phyloP scores from a whole-genome alignment of 2,888 invertebrate species.

The Aspidiotus destructor region DNA sequence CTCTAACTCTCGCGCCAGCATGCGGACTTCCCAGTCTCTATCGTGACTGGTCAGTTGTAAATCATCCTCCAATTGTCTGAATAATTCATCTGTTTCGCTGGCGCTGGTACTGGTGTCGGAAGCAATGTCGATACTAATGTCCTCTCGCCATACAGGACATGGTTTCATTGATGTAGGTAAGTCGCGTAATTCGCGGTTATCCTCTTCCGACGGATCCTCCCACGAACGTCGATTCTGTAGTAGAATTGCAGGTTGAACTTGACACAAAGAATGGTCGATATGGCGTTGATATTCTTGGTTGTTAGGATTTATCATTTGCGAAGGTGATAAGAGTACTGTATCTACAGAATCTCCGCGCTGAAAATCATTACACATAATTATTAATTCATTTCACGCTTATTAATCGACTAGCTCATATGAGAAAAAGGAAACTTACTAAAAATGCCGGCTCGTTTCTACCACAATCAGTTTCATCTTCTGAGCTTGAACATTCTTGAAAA shows the following conservation, averaged over 20 bases:
- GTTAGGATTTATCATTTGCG: not conserved
- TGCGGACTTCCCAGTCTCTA: conserved; percentile 67
- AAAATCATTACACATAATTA: conserved; percentile 36
- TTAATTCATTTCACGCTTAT: not conserved
- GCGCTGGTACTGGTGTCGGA: conserved; percentile 32
- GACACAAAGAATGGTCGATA: conserved; percentile 5
- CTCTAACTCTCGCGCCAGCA: conserved; percentile 61
- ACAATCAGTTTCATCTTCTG: conserved; percentile 34
- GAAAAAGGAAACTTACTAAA: conserved; percentile 41
- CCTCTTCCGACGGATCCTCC: conserved; percentile 63
- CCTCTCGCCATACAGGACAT: conserved; percentile 45
- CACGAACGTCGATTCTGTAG: conserved; percentile 45
- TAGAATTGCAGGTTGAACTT: conserved; percentile 5
- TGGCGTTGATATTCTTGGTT: conserved; percentile 27
- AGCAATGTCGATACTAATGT: conserved; percentile 40
- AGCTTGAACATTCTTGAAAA: conserved; percentile 11
- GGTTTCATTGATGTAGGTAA: conserved; percentile 47
- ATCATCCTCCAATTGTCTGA: conserved; percentile 32
- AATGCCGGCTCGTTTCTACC: conserved; percentile 42
- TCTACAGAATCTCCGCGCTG: conserved; percentile 59
- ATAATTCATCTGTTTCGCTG: conserved; percentile 34
- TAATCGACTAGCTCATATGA: not conserved
- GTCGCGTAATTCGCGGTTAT: conserved; percentile 58
- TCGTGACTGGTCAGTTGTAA: conserved; percentile 36
- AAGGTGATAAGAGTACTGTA: conserved; percentile 44